Evolutionary conservation across 2,113 vertebrate genomes (phyloP).

Genomic region (Grus americana): DNA sequence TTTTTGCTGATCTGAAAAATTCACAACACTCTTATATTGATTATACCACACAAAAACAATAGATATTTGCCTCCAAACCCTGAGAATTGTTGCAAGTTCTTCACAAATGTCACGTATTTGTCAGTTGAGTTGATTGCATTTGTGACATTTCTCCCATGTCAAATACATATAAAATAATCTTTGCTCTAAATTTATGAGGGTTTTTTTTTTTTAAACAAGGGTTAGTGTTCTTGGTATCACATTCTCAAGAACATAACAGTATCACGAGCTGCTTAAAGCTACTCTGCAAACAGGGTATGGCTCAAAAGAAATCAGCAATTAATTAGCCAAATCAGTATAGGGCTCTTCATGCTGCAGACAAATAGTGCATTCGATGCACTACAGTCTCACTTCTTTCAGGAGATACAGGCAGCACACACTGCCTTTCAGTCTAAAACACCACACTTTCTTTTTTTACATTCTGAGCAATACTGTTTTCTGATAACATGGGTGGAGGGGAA

Average conservation of each 20-base stretch:
- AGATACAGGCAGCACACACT: neutral
- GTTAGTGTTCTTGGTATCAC: neutral
- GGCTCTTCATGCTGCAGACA: neutral
- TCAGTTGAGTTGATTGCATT: neutral
- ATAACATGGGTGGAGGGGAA: neutral
- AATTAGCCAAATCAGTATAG: neutral
- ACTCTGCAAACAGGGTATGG: neutral
- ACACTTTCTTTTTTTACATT: neutral
- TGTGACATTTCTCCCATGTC: neutral
- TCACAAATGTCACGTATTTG: neutral
- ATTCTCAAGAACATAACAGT: neutral
- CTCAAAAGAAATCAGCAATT: neutral
- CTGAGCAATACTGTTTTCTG: neutral
- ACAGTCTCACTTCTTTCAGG: neutral
- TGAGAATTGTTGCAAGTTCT: neutral
- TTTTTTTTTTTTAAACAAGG: neutral
- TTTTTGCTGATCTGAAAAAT: slow-evolving; percentile 59
- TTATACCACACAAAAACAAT: neutral
- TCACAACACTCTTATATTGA: slow-evolving; percentile 29
- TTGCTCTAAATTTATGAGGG: neutral
- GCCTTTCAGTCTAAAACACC: neutral
- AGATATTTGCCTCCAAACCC: neutral
- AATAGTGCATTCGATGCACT: neutral
- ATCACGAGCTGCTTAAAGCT: neutral
- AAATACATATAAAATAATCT: neutral